A percentile compares a stretch with the other conserved stretches of the same genome.
These are phyloP conservation scores for Enteromius paludinosus DNA, from an alignment of 2,797 vertebrate genomes.

Conservation along the genomic window DNA sequence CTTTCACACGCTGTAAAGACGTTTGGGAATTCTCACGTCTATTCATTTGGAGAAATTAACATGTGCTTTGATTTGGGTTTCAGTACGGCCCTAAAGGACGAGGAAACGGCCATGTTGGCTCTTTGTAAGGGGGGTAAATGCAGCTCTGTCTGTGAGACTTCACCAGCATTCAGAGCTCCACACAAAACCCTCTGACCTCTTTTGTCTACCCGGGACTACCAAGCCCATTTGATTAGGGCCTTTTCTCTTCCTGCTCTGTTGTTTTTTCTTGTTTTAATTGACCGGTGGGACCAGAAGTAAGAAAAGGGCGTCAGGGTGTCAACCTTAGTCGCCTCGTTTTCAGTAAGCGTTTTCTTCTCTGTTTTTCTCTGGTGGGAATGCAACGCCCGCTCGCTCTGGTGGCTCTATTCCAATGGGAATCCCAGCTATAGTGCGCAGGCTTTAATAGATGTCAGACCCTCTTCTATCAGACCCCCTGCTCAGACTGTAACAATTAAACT, in stretches of 20 bases:
- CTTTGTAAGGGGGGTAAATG: constrained; percentile 79
- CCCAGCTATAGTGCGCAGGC: constrained; percentile 62
- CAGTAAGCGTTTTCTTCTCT: constrained; percentile 42
- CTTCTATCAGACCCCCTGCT: constrained; percentile 59
- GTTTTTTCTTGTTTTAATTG: constrained; percentile 60
- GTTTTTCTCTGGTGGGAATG: constrained; percentile 73
- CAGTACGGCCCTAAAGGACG: constrained; percentile 74
- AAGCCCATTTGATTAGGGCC: constrained; percentile 68
- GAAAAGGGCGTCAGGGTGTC: constrained; percentile 43
- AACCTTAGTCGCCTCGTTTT: constrained; percentile 52
- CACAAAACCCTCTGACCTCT: constrained; percentile 78
- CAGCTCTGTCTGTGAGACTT: constrained; percentile 73
- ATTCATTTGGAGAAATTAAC: constrained; percentile 77
- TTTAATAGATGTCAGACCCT: constrained; percentile 73
- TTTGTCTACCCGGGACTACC: constrained; percentile 69
- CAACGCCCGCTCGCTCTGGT: constrained; percentile 57
- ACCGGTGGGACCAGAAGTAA: constrained; percentile 48
- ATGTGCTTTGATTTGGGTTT: constrained; percentile 79
- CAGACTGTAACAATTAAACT: constrained; percentile 71
- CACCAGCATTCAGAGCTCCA: constrained; percentile 71
- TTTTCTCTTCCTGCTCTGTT: constrained; percentile 54
- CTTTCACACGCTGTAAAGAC: constrained; percentile 78
- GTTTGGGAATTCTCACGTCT: constrained; percentile 70
- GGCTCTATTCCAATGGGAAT: constrained; percentile 65
- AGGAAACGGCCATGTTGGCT: constrained; percentile 79